A percentile compares a stretch with the other conserved stretches of the same genome.
Evolutionary conservation across 1,140 invertebrate genomes (phyloP).

Genomic region (Glomeris maerens): DNA sequence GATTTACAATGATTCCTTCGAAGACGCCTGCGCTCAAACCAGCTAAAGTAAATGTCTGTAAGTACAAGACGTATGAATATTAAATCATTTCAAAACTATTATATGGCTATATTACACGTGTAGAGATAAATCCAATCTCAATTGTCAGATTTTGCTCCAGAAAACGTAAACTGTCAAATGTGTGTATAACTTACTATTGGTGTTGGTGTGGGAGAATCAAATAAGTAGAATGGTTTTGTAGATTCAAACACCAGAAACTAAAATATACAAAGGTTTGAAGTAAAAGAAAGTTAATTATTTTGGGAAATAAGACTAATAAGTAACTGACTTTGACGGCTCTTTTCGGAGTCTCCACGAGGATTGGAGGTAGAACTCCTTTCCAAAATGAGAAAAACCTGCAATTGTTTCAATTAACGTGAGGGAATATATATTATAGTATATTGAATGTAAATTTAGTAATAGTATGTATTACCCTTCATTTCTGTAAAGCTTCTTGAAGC

Average conservation of each 20-base stretch:
- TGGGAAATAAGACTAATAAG: neutral
- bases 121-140: no score
- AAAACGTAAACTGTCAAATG: no score
- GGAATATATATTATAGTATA: slow-evolving; percentile 19
- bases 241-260: slow-evolving; percentile 83
- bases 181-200: slow-evolving; percentile 41
- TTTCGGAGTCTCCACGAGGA: slow-evolving; percentile 88
- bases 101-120: neutral
- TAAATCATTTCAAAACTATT: neutral
- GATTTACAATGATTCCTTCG: slow-evolving; percentile 79
- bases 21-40: slow-evolving; percentile 72
- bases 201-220: slow-evolving; percentile 51
- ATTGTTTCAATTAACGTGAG: no score
- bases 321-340: slow-evolving; percentile 61
- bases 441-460: slow-evolving; percentile 9
- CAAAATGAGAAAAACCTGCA: slow-evolving; percentile 49
- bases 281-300: slow-evolving; percentile 15
- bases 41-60: slow-evolving; percentile 66
- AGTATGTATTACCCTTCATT: slow-evolving; percentile 48
- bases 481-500: slow-evolving; percentile 72
- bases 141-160: no score
- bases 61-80: slow-evolving; percentile 21
- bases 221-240: slow-evolving; percentile 70
- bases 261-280: slow-evolving; percentile 49
- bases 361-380: slow-evolving; percentile 83